Evolutionary conservation across 2,888 invertebrate species (phyloP), one percentile per base, ranked within the genome.

Genomic region (Caenorhabditis imperialis): DNA sequence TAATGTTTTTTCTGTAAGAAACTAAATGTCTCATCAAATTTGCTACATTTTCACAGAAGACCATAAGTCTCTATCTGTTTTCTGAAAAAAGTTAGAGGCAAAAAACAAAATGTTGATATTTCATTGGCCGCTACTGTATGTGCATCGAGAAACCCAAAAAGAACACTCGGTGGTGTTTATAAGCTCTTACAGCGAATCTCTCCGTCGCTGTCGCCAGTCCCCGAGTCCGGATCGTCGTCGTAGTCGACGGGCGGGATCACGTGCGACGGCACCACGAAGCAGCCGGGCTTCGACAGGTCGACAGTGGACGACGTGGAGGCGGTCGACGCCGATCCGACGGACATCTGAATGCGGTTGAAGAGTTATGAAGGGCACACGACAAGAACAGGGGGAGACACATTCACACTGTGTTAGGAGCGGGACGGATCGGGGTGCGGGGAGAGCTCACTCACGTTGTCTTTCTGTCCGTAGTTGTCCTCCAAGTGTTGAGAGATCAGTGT

Each of bases 401-500:
- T 71, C 71, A 71, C 62, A 60, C 50, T 62, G 47, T 53, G 47
- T 37, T 42, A 22, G 18, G 48, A 33, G 16, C 48, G 61, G 55
- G 61, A 61, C 61, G 42, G 42, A 63, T 20, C 37, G 30, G 30
- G 30, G 10, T 30, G 30, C 30, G 10, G 10, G 33, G 42, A 20
- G 30, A 27, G 40, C 12, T 18, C 18, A 69, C 80, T 65, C 74
- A 82, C 82, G 60, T 77, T 81, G 51, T 81, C 81, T 42, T 77
- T 73, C 22, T 78, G 63, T 22, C 84, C 83, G 63, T 84, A 85
- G 27, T 69, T 78, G 50, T 88, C 88, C 69, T 88, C 88, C 16
- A 88, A 77, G 62, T 88, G 85, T 47, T 85, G 87, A 44, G 85
- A 85, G 40, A 88, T 79, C 47, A 88, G 58, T 4, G 83, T 80